phyloP scores from a whole-genome alignment of 2,797 vertebrate species.

The Xenops minutus region DNA sequence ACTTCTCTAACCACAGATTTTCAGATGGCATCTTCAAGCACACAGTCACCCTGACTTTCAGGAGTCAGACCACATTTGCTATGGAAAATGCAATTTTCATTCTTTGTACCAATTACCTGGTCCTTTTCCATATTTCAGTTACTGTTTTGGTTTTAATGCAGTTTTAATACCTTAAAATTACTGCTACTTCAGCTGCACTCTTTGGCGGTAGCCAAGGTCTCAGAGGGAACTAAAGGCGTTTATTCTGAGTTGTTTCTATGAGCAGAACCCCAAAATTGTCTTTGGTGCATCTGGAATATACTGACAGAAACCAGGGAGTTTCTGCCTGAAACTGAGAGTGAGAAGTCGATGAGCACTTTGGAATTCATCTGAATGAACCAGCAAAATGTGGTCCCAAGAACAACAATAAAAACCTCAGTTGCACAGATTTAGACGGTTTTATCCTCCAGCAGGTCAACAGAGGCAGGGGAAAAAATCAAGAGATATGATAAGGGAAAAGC shows the following conservation, averaged over 20 bases:
- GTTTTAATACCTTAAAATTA: not conserved
- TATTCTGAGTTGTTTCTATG: not conserved
- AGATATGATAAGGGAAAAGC: slow-evolving; percentile 12
- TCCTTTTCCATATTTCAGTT: not conserved
- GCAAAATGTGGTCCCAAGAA: not conserved
- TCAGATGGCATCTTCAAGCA: not conserved
- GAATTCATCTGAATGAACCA: not conserved
- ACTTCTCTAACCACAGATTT: not conserved
- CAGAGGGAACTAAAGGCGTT: not conserved
- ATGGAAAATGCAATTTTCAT: not conserved
- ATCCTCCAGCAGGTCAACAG: slow-evolving; percentile 22
- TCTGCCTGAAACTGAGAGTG: not conserved
- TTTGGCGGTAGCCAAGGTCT: fast-evolving
- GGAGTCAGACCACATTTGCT: not conserved
- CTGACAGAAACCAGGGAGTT: not conserved
- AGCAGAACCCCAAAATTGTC: not conserved
- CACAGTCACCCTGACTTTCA: not conserved
- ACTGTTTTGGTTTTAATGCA: not conserved
- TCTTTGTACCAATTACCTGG: not conserved
- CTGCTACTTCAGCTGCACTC: not conserved
- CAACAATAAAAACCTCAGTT: not conserved
- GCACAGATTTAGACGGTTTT: slow-evolving; percentile 14
- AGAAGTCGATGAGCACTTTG: not conserved
- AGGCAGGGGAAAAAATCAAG: not conserved
- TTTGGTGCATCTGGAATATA: not conserved